Base-by-base conservation (phyloP, 2,797 vertebrate genomes). In the Rhynchotus rufescens region DNA sequence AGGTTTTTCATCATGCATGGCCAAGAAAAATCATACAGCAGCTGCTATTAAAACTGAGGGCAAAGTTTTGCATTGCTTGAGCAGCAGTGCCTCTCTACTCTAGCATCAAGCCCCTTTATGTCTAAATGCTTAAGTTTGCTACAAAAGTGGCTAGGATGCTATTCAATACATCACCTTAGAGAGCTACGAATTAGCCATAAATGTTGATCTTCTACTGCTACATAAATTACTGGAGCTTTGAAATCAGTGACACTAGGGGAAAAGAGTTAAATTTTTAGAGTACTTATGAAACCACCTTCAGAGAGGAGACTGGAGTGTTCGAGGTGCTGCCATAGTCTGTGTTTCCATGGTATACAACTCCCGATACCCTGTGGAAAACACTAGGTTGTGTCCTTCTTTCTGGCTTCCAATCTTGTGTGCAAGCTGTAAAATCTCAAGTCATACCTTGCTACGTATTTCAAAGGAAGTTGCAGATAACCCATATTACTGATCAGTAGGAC, bases 361-460 rank as follows among this genome's bases (percentile, higher is more conserved):
- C 15, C 57, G n/a, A 23, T 10, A 30, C 3, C 7, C 7, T 0
- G 0, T 49, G 60, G 71, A 73, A 81, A 82, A 51, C 3, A 22
- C 0, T 1, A n/a, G 45, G 2, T 6, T 5, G 57, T 36, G 9
- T 72, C 12, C 16, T 79, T 69, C 71, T 56, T 2, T 2, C n/a
- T 83, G 20, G 64, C 21, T 44, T 21, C 36, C 60, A 34, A 74
- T 47, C n/a, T 17, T 47, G 14, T 13, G 2, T 32, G 49, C 6
- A 36, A 80, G 21, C 36, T 64, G 11, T 14, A 77, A 79, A 80
- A 65, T 12, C 14, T 10, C 40, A 32, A 8, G 22, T 40, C 36
- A 32, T 60, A 10, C 22, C 45, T 57, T 44, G 34, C 61, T 17
- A 59, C 10, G 32, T 6, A 4, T 21, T 60, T 30, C 23, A 73